Evolutionary conservation across 2,797 vertebrate species (phyloP).

Genomic region (Scleropages formosus): DNA sequence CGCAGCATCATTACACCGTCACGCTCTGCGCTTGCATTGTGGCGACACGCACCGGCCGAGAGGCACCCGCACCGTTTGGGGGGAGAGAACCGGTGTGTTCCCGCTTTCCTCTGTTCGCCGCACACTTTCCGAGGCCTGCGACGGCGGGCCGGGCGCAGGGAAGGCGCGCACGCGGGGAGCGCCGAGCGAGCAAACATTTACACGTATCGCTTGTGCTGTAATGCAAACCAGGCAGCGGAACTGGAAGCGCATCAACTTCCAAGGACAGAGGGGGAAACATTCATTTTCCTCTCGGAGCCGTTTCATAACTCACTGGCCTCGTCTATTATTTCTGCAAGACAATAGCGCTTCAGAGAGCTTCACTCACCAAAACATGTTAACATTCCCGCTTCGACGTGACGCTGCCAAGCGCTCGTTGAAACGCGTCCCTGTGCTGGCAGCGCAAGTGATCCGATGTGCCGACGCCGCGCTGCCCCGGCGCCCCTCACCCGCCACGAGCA

Average conservation of each 20-base stretch:
- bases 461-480: neutral
- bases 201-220: neutral
- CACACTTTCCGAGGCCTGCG: neutral
- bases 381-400: too few species aligned
- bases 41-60: too few species aligned
- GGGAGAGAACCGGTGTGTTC: too few species aligned
- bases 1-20: too few species aligned
- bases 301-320: neutral
- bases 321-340: neutral
- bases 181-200: neutral
- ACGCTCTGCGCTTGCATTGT: too few species aligned
- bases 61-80: too few species aligned
- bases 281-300: conserved; percentile 7
- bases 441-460: neutral
- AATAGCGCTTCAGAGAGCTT: neutral
- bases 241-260: neutral
- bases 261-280: neutral
- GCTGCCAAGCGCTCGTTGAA: too few species aligned
- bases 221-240: conserved; percentile 9
- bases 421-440: too few species aligned
- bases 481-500: neutral
- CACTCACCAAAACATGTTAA: neutral
- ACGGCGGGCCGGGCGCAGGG: neutral
- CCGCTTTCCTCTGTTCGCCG: neutral
- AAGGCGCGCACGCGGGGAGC: neutral